A percentile compares a stretch with the other conserved stretches of the same genome.
phyloP scores from a whole-genome alignment of 2,888 invertebrate genomes.

The Nephrotoma flavescens region DNA sequence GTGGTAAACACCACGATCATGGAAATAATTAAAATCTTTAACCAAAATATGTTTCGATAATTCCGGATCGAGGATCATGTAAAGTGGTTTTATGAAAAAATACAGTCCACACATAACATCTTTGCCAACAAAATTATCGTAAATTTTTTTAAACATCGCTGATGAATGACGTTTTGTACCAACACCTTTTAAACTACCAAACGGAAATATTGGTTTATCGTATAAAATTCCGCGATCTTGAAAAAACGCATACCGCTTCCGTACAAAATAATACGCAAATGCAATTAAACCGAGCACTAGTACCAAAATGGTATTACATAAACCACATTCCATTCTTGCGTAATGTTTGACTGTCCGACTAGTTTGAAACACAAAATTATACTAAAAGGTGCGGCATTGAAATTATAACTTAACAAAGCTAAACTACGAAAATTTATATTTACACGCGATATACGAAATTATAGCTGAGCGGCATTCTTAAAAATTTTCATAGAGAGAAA shows the following conservation, averaged over 20 bases:
- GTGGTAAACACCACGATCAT: slow-evolving; percentile 23
- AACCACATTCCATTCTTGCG: background rate
- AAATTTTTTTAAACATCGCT: slow-evolving; percentile 16
- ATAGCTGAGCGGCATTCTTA: too few species aligned
- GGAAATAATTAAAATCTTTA: slow-evolving; percentile 19
- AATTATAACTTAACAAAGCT: too few species aligned
- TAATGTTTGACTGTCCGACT: background rate
- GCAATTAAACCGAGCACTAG: background rate
- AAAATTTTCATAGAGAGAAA: too few species aligned
- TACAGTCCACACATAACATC: slow-evolving; percentile 10
- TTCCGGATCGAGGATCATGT: slow-evolving; percentile 17
- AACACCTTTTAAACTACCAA: slow-evolving; percentile 17
- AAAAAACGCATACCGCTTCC: slow-evolving; percentile 17
- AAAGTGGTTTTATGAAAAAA: slow-evolving; percentile 8
- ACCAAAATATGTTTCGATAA: slow-evolving; percentile 18
- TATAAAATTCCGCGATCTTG: slow-evolving; percentile 18
- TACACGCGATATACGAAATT: too few species aligned
- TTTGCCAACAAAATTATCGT: slow-evolving; percentile 10
- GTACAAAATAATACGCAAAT: background rate
- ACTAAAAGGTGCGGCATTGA: background rate
- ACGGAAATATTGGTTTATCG: slow-evolving; percentile 20
- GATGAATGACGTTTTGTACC: slow-evolving; percentile 15
- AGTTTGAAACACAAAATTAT: background rate
- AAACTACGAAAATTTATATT: too few species aligned
- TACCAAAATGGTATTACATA: background rate